phyloP scores from a whole-genome alignment of 1,140 invertebrate species.

The Diprion similis region DNA sequence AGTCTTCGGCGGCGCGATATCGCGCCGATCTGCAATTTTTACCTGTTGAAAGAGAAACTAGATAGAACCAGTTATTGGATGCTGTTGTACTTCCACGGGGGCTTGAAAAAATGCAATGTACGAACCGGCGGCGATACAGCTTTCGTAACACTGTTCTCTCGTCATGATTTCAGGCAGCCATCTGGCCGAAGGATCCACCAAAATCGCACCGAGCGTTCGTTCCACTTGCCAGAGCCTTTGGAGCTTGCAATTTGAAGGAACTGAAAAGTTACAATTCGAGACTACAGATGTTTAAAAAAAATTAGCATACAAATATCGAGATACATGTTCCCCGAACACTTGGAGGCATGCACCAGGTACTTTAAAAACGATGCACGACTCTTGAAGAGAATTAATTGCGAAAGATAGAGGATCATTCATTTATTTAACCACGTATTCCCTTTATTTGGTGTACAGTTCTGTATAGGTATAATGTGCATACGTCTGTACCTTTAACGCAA shows the following conservation, averaged over 20 bases:
- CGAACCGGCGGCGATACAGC: slow-evolving; percentile 43
- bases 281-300: too few relatives aligned
- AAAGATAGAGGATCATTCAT: too few relatives aligned
- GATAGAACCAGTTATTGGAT: slow-evolving; percentile 1
- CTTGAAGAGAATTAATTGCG: too few relatives aligned
- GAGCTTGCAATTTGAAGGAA: slow-evolving; percentile 37
- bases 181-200: slow-evolving; percentile 40
- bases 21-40: slow-evolving; percentile 47
- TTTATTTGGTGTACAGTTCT: too few relatives aligned
- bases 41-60: slow-evolving; percentile 29
- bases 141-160: slow-evolving; percentile 47
- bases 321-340: too few relatives aligned
- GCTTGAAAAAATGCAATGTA: too few relatives aligned
- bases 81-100: too few relatives aligned
- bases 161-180: slow-evolving; percentile 31
- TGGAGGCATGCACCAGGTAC: too few relatives aligned
- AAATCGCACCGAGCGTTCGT: slow-evolving; percentile 45
- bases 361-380: too few relatives aligned
- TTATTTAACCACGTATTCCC: too few relatives aligned
- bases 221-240: slow-evolving; percentile 50
- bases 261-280: slow-evolving; percentile 28
- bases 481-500: slow-evolving; percentile 42
- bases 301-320: too few relatives aligned
- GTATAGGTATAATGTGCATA: neutral
- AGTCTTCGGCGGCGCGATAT: slow-evolving; percentile 44